Conservation (phyloP, 2,888 invertebrate genomes). For the Latrodectus hesperus region DNA sequence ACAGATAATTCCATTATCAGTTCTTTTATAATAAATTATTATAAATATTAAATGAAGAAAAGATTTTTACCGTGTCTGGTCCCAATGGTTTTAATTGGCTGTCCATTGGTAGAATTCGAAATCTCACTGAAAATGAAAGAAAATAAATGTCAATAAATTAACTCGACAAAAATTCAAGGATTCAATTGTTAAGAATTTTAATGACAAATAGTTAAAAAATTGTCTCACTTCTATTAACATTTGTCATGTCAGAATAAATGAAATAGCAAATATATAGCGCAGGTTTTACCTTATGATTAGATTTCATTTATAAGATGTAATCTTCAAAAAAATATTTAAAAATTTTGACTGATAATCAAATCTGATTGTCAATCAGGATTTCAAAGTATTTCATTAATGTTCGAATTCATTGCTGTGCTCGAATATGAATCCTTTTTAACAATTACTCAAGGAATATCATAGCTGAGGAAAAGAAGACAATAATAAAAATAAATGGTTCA, state of each 20-base stretch:
- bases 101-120: slow-evolving; percentile 58
- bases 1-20: no score
- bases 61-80: slow-evolving; percentile 29
- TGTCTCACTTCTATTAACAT: neutral
- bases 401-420: no score
- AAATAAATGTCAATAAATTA: neutral
- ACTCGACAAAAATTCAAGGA: neutral
- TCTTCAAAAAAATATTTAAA: no score
- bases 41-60: no score
- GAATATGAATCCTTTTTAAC: no score
- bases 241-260: neutral
- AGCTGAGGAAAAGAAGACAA: no score
- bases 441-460: no score
- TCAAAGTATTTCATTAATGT: no score
- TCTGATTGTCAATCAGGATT: no score
- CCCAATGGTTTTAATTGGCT: slow-evolving; percentile 45
- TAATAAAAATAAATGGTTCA: no score
- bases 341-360: no score
- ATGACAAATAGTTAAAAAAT: neutral
- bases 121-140: slow-evolving; percentile 42
- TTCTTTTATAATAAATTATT: no score
- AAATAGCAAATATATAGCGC: neutral
- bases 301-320: neutral
- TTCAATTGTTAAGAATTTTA: neutral
- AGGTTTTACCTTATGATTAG: neutral